phyloP scores from a whole-genome alignment of 2,113 vertebrate species.

The Urocynchramus pylzowi region DNA sequence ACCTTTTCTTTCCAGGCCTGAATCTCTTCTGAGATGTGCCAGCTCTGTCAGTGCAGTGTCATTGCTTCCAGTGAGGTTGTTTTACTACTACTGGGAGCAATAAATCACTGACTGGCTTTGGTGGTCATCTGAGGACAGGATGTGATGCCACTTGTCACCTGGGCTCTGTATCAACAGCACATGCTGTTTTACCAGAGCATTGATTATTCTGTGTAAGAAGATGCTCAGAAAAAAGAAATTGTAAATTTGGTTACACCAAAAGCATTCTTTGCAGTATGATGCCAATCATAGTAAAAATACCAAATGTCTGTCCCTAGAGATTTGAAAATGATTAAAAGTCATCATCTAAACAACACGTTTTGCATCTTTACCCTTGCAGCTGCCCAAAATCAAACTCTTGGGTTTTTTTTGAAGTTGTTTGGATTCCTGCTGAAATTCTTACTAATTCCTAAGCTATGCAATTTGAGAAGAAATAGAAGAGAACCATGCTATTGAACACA shows the following conservation, averaged over 20 bases:
- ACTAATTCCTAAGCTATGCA: neutral
- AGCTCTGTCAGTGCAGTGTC: neutral
- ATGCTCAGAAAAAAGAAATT: neutral
- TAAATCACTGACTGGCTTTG: neutral
- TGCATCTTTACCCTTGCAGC: neutral
- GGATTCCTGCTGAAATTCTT: neutral
- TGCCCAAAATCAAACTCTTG: neutral
- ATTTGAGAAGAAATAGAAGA: neutral
- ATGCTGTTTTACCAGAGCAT: neutral
- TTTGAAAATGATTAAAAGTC: neutral
- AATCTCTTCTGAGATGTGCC: conserved; percentile 3
- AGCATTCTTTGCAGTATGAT: neutral
- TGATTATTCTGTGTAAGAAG: neutral
- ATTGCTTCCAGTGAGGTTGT: neutral
- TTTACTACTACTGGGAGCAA: neutral
- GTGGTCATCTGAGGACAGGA: neutral
- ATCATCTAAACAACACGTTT: neutral
- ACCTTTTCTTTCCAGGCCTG: neutral
- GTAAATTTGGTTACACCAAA: neutral
- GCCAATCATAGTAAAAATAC: neutral
- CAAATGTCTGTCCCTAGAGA: neutral
- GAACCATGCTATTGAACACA: neutral
- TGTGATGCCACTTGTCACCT: neutral
- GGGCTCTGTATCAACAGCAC: neutral
- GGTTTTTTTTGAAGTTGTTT: neutral